Evolutionary conservation across 2,113 vertebrate genomes (phyloP).

Genomic region (Phoenicopterus ruber): DNA sequence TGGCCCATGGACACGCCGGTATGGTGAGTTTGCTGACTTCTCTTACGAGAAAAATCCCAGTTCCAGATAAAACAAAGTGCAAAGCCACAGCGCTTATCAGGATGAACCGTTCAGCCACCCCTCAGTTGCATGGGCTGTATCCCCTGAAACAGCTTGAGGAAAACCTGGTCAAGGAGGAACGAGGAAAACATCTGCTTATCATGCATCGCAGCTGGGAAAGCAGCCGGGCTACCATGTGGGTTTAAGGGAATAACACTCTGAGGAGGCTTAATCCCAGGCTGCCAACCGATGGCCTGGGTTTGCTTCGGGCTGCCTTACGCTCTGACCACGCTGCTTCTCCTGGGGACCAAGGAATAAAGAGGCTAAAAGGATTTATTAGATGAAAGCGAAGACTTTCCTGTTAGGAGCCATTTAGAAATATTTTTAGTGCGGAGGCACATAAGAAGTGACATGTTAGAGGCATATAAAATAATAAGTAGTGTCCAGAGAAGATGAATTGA

Average conservation of each 20-base stretch:
- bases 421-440: not conserved
- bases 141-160: not conserved
- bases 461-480: conserved; percentile 3
- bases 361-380: not conserved
- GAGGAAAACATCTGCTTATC: not conserved
- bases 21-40: not conserved
- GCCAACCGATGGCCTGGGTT: fast-evolving
- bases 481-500: conserved; percentile 19
- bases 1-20: not conserved
- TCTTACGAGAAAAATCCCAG: not conserved
- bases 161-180: not conserved
- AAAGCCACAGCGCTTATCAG: too few relatives aligned
- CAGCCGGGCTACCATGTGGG: not conserved
- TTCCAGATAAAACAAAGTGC: not conserved
- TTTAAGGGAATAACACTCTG: not conserved
- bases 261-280: not conserved
- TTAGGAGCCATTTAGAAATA: not conserved
- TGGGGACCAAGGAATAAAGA: not conserved
- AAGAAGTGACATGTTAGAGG: not conserved
- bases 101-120: too few relatives aligned
- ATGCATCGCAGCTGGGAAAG: not conserved
- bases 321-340: not conserved
- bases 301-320: not conserved
- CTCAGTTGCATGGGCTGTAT: not conserved
- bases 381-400: not conserved